Evolutionary conservation across 2,113 vertebrate species (phyloP).

Genomic region (Eubucco bourcierii): DNA sequence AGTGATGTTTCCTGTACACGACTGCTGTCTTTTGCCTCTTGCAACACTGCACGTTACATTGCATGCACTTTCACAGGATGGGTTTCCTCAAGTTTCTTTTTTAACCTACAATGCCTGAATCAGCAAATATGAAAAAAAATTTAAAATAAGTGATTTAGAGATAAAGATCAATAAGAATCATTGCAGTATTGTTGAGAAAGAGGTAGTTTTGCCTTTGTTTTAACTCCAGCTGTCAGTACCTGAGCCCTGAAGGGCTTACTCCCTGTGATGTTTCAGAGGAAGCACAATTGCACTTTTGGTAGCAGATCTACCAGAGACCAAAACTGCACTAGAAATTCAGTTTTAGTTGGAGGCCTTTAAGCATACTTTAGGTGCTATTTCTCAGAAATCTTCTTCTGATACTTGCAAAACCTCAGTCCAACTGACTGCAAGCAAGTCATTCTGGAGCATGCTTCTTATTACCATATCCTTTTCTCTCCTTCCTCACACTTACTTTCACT

Average conservation of each 20-base stretch:
- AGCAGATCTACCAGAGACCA: background rate
- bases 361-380: background rate
- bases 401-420: background rate
- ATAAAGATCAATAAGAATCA: background rate
- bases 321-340: background rate
- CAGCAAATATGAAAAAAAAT: background rate
- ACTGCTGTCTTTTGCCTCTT: background rate
- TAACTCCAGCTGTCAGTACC: background rate
- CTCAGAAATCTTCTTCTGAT: background rate
- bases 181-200: background rate
- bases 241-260: background rate
- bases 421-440: background rate
- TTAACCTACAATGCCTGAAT: background rate
- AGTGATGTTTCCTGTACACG: background rate
- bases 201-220: background rate
- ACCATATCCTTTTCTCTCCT: background rate
- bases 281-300: background rate
- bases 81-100: background rate
- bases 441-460: background rate
- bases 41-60: background rate
- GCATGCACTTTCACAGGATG: background rate
- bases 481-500: background rate
- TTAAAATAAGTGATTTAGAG: rapidly evolving
- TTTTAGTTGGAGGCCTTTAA: background rate
- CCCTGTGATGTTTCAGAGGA: background rate